Conservation (phyloP, 2,113 vertebrate species). For the Tupaia tana region DNA sequence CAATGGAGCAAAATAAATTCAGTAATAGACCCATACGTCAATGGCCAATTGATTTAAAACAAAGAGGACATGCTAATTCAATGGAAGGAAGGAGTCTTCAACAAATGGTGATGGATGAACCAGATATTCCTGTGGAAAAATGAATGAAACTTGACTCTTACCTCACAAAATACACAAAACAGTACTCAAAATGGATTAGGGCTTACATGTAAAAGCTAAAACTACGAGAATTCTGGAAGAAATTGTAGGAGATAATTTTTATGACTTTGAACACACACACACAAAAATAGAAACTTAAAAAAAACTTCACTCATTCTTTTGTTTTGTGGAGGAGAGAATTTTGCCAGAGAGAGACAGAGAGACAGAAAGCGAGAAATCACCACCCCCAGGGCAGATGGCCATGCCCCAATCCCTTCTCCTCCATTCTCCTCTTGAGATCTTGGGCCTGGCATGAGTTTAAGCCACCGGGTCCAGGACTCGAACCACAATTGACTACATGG, state of each 20-base stretch:
- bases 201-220: neutral
- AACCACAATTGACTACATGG: too few relatives aligned
- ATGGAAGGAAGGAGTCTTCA: neutral
- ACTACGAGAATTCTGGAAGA: neutral
- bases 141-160: neutral
- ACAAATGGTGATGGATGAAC: neutral
- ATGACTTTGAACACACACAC: neutral
- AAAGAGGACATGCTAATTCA: neutral
- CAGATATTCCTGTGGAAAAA: neutral
- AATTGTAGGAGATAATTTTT: neutral
- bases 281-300: neutral
- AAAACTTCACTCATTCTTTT: too few relatives aligned
- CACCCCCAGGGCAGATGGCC: too few relatives aligned
- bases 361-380: too few relatives aligned
- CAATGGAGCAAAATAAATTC: neutral
- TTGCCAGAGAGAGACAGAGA: too few relatives aligned
- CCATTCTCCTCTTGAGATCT: too few relatives aligned
- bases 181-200: neutral
- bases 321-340: too few relatives aligned
- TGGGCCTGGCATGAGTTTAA: too few relatives aligned
- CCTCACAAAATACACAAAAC: neutral
- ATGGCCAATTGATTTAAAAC: neutral
- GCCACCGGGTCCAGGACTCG: too few relatives aligned
- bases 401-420: too few relatives aligned
- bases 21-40: neutral